A percentile compares a stretch with the other conserved stretches of the same genome.
These are phyloP conservation scores for Leucophenga montana DNA, from an alignment of 2,888 invertebrate genomes.

Conservation along the genomic window DNA sequence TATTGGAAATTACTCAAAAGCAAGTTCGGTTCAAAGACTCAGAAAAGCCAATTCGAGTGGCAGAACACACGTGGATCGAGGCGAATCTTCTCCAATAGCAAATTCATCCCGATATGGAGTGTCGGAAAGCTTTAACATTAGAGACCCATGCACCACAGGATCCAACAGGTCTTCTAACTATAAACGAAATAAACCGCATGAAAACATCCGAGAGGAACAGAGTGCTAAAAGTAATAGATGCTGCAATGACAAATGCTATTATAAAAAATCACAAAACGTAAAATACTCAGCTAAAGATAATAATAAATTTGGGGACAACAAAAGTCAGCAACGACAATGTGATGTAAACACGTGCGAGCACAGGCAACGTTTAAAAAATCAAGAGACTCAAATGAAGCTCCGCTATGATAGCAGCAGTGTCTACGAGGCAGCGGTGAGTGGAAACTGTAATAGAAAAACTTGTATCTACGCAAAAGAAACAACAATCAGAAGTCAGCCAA, in stretches of 20 bases:
- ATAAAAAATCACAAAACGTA: neutral
- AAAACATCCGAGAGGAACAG: too few relatives aligned
- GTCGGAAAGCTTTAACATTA: neutral
- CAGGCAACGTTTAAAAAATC: too few relatives aligned
- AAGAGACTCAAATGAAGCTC: neutral
- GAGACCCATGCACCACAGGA: neutral
- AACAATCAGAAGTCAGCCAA: too few relatives aligned
- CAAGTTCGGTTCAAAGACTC: too few relatives aligned
- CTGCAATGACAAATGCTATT: neutral
- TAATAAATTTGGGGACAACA: neutral
- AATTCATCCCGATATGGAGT: neutral
- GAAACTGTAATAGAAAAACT: too few relatives aligned
- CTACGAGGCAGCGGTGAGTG: too few relatives aligned
- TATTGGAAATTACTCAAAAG: too few relatives aligned
- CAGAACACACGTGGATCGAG: neutral
- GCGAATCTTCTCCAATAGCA: neutral
- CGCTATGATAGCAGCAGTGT: too few relatives aligned
- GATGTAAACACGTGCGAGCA: too few relatives aligned
- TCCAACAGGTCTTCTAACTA: neutral
- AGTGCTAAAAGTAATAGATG: neutral
- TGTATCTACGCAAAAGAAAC: too few relatives aligned
- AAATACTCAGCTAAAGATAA: neutral
- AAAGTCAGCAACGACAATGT: too few relatives aligned
- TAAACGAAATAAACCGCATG: neutral
- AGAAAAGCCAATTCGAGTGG: too few relatives aligned